phyloP scores from a whole-genome alignment of 2,797 vertebrate species.

The Brachymystax lenok region DNA sequence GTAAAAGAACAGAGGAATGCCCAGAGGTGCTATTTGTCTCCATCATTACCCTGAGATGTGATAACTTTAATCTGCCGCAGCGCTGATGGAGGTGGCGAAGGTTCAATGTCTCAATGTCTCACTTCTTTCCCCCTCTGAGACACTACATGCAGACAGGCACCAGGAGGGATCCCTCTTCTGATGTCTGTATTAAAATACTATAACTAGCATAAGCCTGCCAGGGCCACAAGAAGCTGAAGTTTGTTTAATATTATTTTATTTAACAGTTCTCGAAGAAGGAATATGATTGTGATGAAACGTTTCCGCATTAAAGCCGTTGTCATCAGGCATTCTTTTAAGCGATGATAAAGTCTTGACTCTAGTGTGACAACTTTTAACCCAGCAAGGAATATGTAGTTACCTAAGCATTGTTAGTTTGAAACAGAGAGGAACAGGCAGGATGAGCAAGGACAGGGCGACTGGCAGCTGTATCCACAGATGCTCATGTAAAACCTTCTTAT shows the following conservation, averaged over 20 bases:
- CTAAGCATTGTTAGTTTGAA: conserved; percentile 58
- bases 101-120: conserved; percentile 29
- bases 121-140: conserved; percentile 1
- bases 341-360: background rate
- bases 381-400: conserved; percentile 28
- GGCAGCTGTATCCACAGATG: conserved; percentile 84
- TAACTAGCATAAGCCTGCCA: background rate
- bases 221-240: no score
- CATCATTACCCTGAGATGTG: conserved; percentile 35
- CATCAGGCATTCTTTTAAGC: background rate
- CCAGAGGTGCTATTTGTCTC: conserved; percentile 49
- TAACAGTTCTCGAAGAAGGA: background rate
- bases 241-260: background rate
- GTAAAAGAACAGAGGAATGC: conserved; percentile 35
- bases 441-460: conserved; percentile 62
- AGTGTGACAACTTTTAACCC: background rate
- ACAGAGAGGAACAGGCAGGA: conserved; percentile 51
- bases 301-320: background rate
- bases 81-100: conserved; percentile 3
- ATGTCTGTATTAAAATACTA: background rate
- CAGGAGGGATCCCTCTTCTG: conserved; percentile 31
- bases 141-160: background rate
- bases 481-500: conserved; percentile 78
- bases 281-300: background rate
- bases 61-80: conserved; percentile 33